phyloP scores from a whole-genome alignment of 2,888 invertebrate genomes.

The Agrotis ipsilon region DNA sequence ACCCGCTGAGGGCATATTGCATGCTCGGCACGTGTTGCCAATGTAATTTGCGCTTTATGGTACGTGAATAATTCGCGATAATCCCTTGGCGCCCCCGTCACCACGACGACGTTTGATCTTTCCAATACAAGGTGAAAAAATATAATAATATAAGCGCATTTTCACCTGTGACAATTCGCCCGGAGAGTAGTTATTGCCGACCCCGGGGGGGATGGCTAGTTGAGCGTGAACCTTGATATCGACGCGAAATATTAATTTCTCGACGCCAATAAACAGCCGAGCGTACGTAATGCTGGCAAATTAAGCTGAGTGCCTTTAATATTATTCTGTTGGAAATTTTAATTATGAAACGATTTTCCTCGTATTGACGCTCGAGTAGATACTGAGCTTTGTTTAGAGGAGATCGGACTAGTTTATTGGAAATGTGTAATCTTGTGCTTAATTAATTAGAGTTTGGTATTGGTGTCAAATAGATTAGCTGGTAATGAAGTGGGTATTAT shows the following conservation, averaged over 20 bases:
- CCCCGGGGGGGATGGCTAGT: slow-evolving; percentile 85
- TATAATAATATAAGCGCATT: slow-evolving; percentile 89
- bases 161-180: slow-evolving; percentile 88
- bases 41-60: slow-evolving; percentile 89
- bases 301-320: slow-evolving; percentile 88
- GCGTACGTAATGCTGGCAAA: slow-evolving; percentile 89
- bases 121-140: slow-evolving; percentile 82
- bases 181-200: slow-evolving; percentile 85
- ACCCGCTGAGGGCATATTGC: slow-evolving; percentile 78
- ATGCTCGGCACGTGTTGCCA: slow-evolving; percentile 84
- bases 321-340: slow-evolving; percentile 86
- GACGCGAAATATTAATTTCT: slow-evolving; percentile 90
- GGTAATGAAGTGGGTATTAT: not conserved
- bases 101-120: slow-evolving; percentile 88
- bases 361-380: slow-evolving; percentile 68
- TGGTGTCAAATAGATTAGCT: not conserved
- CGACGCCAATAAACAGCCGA: slow-evolving; percentile 86
- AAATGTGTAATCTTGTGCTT: slow-evolving; percentile 22
- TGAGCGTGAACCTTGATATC: slow-evolving; percentile 91
- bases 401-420: slow-evolving; percentile 68
- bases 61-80: slow-evolving; percentile 88
- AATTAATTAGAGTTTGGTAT: not conserved
- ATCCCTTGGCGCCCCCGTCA: slow-evolving; percentile 77
- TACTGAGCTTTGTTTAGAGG: slow-evolving; percentile 66
- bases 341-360: slow-evolving; percentile 82